Evolutionary conservation across 2,888 invertebrate genomes (phyloP), one percentile per base, ranked within the genome.

Genomic region (Liopterus haemorrhoidalis): DNA sequence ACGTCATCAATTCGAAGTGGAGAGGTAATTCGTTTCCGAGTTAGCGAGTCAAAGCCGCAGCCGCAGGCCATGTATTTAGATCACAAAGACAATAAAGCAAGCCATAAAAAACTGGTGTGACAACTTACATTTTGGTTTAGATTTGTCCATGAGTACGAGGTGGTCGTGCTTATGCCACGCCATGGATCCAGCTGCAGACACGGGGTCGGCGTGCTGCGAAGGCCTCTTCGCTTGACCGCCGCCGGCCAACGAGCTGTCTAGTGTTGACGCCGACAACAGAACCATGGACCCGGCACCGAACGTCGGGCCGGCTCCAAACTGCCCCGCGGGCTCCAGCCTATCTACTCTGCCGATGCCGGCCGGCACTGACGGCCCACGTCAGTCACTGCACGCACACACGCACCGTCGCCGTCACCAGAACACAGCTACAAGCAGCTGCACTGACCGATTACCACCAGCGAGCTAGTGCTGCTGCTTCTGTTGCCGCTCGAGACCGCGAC

Each of bases 131-230:
- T 81, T 81, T 61, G 75, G 75, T 71, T 80, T 80, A 66, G 74
- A 75, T 71, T 79, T 80, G 68, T 81, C 81, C 78, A 81, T 76
- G 64, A 80, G 76, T 76, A 81, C 76, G 70, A 79, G 75, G 70
- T 81, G 81, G 70, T 81, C 80, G 72, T 82, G 81, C 71, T 81
- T 80, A 68, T 81, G 81, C 81, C 81, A 81, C 73, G 79, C 79
- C 79, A 79, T 79, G 70, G 76, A 75, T 37, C 43, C 39, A 35
- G 24, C 37, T 25, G 27, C 38, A 70, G 71, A 71, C 71, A 62
- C 72, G 72, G 72, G 72, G 72, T 73, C 72, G 72, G 68, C 72
- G 72, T 70, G 71, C 71, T 70, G 71, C 72, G 62, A 71, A 71
- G 72, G 72, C 50, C 49, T 47, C 47, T 49, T 49, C 54, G 50